Conservation (phyloP, 1,140 invertebrate genomes). For the Bactericera cockerelli region DNA sequence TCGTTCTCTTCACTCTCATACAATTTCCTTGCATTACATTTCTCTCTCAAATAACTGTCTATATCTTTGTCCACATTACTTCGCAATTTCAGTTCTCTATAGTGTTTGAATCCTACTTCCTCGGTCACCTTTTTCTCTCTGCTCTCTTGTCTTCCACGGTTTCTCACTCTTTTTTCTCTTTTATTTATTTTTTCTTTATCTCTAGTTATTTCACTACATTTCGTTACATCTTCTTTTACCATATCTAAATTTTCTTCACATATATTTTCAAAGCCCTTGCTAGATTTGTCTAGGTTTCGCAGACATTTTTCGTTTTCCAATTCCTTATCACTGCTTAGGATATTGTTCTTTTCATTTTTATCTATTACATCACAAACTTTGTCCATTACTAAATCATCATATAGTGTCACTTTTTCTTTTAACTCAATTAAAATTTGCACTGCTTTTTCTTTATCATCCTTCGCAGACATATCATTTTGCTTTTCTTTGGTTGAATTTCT, state of each 20-base stretch:
- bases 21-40: not conserved
- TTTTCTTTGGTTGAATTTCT: not conserved
- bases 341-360: no score
- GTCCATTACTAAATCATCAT: no score
- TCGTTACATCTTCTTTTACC: not conserved
- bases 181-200: not conserved
- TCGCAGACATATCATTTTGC: no score
- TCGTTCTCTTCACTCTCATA: not conserved
- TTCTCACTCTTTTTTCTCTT: conserved; percentile 6
- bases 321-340: no score
- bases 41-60: not conserved
- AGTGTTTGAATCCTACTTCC: not conserved
- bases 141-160: not conserved
- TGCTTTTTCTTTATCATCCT: no score
- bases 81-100: not conserved
- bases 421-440: no score
- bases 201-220: not conserved
- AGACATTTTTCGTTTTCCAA: no score
- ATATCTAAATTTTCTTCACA: not conserved
- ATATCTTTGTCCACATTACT: conserved; percentile 1
- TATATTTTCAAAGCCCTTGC: no score
- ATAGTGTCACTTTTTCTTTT: no score
- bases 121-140: not conserved
- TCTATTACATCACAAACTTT: no score
- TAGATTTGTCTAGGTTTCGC: no score